Evolutionary conservation across 2,888 invertebrate species (phyloP).

Genomic region (Acanthosoma haemorrhoidale): DNA sequence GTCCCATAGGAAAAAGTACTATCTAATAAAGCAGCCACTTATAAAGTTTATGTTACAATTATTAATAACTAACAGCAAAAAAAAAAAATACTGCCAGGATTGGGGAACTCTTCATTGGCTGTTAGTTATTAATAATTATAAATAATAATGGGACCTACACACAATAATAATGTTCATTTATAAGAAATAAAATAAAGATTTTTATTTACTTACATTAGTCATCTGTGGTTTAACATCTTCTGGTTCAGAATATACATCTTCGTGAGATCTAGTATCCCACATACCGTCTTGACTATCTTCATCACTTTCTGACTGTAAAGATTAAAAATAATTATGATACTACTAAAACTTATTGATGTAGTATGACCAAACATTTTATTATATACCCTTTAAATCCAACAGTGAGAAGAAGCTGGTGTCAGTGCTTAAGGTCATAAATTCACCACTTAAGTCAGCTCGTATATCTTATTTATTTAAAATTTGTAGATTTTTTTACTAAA

Average conservation of each 20-base stretch:
- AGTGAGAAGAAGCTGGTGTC: no score
- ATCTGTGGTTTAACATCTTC: constrained; percentile 35
- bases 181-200: neutral
- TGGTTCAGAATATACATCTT: constrained; percentile 37
- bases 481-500: no score
- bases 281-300: constrained; percentile 36
- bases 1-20: no score
- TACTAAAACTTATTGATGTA: neutral
- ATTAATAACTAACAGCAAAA: no score
- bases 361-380: neutral
- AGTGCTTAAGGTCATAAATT: no score
- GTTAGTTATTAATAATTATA: neutral
- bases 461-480: no score
- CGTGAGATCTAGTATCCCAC: constrained; percentile 38
- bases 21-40: no score
- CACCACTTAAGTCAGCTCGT: no score
- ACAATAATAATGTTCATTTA: neutral
- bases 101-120: neutral
- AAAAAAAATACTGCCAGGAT: neutral
- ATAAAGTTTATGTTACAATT: no score
- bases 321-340: neutral
- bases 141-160: constrained; percentile 1
- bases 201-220: constrained; percentile 19
- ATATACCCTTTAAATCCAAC: neutral
- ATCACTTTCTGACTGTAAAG: constrained; percentile 37